A percentile compares a stretch with the other conserved stretches of the same genome.
Evolutionary conservation across 2,797 vertebrate species (phyloP).

Genomic region (Hydrolagus colliei): DNA sequence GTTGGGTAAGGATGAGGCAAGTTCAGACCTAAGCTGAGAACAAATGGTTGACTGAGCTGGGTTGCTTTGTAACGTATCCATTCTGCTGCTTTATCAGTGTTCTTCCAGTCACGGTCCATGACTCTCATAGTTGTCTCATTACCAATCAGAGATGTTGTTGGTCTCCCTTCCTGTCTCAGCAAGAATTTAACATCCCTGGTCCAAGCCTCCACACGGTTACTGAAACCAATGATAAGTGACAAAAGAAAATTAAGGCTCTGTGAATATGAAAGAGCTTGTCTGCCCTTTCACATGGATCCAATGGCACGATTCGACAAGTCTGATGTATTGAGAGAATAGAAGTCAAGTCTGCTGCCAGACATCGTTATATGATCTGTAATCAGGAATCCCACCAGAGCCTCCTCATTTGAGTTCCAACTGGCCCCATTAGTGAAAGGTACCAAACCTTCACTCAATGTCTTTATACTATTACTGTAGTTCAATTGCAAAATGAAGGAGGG

Average conservation of each 20-base stretch:
- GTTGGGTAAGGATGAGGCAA: slow-evolving; percentile 87
- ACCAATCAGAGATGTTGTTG: slow-evolving; percentile 66
- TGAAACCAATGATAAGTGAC: slow-evolving; percentile 42
- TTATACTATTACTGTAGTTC: too few species aligned
- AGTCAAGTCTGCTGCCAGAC: background rate
- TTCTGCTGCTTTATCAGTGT: slow-evolving; percentile 61
- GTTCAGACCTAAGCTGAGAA: slow-evolving; percentile 87
- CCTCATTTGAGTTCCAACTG: background rate
- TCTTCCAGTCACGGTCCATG: slow-evolving; percentile 76
- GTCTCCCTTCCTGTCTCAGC: slow-evolving; percentile 82
- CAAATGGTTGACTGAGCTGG: slow-evolving; percentile 65
- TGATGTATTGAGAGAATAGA: background rate
- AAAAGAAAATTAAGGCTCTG: too few species aligned
- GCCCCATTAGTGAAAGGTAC: background rate
- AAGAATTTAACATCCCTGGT: slow-evolving; percentile 80
- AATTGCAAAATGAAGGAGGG: too few species aligned
- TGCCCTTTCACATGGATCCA: too few species aligned
- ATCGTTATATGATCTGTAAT: background rate
- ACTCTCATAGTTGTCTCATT: slow-evolving; percentile 63
- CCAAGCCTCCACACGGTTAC: slow-evolving; percentile 95
- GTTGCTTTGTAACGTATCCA: slow-evolving; percentile 71
- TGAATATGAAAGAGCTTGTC: too few species aligned
- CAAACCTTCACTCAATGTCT: background rate
- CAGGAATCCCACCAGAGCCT: background rate
- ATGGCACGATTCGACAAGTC: background rate